These are phyloP conservation scores for Mus pahari DNA, from an alignment of 2,113 vertebrate genomes.

Conservation along the genomic window DNA sequence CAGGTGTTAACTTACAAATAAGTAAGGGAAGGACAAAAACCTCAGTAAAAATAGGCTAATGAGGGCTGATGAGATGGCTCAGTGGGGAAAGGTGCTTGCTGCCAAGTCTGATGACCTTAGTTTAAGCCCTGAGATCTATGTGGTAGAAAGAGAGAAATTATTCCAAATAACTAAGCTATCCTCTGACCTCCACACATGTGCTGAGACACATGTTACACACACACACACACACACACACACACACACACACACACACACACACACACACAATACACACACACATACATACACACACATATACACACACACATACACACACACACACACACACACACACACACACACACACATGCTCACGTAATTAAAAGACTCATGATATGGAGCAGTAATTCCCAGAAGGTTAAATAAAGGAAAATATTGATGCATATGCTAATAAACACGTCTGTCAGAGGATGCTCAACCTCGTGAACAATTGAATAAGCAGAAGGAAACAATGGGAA, in stretches of 20 bases:
- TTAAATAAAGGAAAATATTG: constrained; percentile 6
- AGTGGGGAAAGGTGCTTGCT: background rate
- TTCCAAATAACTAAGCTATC: background rate
- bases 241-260: background rate
- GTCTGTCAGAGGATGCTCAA: background rate
- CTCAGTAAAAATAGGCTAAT: background rate
- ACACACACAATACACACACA: background rate
- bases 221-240: background rate
- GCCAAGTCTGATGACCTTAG: too few relatives aligned
- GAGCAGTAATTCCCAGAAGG: constrained; percentile 34
- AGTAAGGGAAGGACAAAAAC: background rate
- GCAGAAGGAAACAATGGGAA: background rate
- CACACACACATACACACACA: background rate
- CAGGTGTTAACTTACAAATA: constrained; percentile 13
- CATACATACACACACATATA: background rate
- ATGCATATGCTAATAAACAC: background rate
- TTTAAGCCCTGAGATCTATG: background rate
- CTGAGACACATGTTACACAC: background rate
- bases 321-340: background rate
- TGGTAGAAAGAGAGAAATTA: background rate
- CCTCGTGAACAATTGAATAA: constrained; percentile 6
- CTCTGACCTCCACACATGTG: background rate
- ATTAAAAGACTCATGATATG: background rate
- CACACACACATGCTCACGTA: background rate
- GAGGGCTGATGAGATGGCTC: too few relatives aligned